Evolutionary conservation across 2,113 vertebrate genomes (phyloP), one percentile per base, ranked within the genome.

Genomic region (Axis porcinus): DNA sequence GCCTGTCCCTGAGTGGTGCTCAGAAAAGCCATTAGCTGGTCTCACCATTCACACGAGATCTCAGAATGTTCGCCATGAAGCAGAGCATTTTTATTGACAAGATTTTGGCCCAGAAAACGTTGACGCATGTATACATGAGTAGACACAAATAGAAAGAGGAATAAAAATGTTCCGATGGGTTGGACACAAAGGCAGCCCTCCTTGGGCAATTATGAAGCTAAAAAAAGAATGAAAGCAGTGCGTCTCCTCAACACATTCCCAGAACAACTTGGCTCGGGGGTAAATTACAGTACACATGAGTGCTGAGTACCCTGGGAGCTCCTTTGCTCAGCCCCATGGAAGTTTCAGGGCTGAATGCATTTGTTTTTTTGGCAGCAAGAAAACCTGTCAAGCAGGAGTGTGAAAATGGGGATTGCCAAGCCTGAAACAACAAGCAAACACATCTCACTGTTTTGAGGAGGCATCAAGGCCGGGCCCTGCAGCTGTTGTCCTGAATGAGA

Each of bases 391-490:
- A 79, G 58, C 50, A 70, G 87, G 70, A 98, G 55, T 95, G 83
- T 84, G 96, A 98, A 97, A 97, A 98, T 96, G 98, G 93, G 93
- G 97, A 89, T 98, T 97, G 97, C 97, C 97, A 98, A 98, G 97
- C 94, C 96, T 92, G 91, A 98, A 98, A 98, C 92, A 94, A 96
- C 64, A 96, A 97, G 97, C 93, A 97, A 97, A 97, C 88, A 89
- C 94, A 82, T 98, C 97, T 98, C 97, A 96, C 95, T 95, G 90
- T 98, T 97, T 97, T 96, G 98, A 98, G 97, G 96, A 95, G 96
- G 98, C 97, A 98, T 97, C 98, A 97, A 98, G 98, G 98, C 98
- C 98, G 97, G 98, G 97, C 93, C 97, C 97, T 98, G 95, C 98
- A 99, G 98, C 98, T 98, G 98, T 97, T 98, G 98, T 98, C 98